Conservation (phyloP, 2,888 invertebrate genomes). For the Noctua comes region DNA sequence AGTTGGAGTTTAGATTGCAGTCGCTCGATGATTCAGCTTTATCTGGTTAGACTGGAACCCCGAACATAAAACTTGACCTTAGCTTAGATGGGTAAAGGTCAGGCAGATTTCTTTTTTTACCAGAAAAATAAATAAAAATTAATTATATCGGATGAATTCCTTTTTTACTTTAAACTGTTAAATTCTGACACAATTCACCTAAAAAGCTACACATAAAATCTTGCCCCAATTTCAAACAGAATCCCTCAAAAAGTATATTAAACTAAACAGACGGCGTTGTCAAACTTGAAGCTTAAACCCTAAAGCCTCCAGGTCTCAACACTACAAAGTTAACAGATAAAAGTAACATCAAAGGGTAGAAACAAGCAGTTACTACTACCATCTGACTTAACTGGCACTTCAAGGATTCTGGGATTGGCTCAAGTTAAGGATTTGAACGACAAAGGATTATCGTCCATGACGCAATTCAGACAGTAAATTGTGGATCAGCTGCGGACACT, state of each 20-base stretch:
- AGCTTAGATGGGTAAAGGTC: background rate
- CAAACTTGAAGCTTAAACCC: slow-evolving; percentile 30
- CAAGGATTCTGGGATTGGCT: slow-evolving; percentile 28
- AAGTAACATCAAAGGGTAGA: slow-evolving; percentile 55
- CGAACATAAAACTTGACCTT: background rate
- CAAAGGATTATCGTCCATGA: background rate
- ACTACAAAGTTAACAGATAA: slow-evolving; percentile 52
- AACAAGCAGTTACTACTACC: slow-evolving; percentile 42
- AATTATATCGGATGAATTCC: background rate
- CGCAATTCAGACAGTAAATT: background rate
- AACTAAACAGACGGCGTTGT: slow-evolving; percentile 12
- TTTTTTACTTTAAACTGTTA: background rate
- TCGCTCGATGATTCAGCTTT: background rate
- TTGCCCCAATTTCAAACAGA: background rate
- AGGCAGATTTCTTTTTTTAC: background rate
- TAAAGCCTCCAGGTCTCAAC: slow-evolving; percentile 36
- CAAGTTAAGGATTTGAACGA: slow-evolving; percentile 8
- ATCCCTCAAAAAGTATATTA: slow-evolving; percentile 2
- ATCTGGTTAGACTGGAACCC: background rate
- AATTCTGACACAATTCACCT: background rate
- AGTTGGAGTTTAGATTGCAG: background rate
- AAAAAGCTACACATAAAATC: background rate
- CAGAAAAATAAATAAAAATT: background rate
- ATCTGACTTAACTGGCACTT: slow-evolving; percentile 50
- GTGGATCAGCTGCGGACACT: background rate